phyloP scores from a whole-genome alignment of 2,888 invertebrate species.

The Morinoia aosen region DNA sequence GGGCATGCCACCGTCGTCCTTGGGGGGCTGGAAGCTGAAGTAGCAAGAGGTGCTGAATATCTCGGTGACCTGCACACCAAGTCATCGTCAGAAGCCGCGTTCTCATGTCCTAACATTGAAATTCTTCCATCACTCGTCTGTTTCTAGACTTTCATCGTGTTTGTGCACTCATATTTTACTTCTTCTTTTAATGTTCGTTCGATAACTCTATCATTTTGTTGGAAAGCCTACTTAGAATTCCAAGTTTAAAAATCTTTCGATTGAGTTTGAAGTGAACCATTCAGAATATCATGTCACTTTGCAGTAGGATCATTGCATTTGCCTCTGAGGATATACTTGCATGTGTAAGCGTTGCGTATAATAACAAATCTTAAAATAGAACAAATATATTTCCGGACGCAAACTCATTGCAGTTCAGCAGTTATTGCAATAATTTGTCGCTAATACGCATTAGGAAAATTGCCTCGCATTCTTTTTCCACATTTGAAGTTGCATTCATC shows the following conservation, averaged over 20 bases:
- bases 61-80: slow-evolving; percentile 70
- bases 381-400: neutral
- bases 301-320: neutral
- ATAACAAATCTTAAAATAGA: neutral
- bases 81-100: neutral
- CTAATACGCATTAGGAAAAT: neutral
- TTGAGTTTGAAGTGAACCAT: neutral
- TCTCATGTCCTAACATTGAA: neutral
- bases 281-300: neutral
- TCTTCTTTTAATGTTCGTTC: neutral
- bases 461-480: neutral
- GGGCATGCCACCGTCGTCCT: slow-evolving; percentile 90
- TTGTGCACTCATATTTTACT: neutral
- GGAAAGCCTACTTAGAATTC: neutral
- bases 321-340: neutral
- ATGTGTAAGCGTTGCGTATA: neutral
- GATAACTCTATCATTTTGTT: too few relatives aligned
- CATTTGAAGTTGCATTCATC: neutral
- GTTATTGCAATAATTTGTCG: neutral
- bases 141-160: neutral
- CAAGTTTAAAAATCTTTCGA: neutral
- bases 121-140: neutral
- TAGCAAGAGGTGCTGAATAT: slow-evolving; percentile 72
- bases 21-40: slow-evolving; percentile 83
- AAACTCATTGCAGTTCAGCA: neutral